Evolutionary conservation across 2,113 vertebrate genomes (phyloP).

Genomic region (Dascyllus trimaculatus): DNA sequence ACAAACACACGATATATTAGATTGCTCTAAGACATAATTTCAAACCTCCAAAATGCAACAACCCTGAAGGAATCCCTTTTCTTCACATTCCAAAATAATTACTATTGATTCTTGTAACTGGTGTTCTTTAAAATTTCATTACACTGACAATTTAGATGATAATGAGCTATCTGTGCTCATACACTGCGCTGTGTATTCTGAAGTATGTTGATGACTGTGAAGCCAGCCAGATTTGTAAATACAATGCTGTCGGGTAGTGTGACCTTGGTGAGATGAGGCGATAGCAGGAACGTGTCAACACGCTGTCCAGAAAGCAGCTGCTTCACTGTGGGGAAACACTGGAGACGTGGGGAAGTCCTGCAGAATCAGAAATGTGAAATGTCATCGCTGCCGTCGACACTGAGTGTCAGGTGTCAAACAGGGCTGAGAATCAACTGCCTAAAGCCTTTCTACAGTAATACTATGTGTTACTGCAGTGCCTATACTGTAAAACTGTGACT

Average conservation of each 20-base stretch:
- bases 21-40: slow-evolving; percentile 23
- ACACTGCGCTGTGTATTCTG: neutral
- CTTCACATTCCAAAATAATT: slow-evolving; percentile 38
- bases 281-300: neutral
- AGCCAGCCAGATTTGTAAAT: neutral
- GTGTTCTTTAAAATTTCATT: slow-evolving; percentile 26
- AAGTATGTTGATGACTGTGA: neutral
- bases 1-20: neutral
- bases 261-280: slow-evolving; percentile 22
- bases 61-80: slow-evolving; percentile 19
- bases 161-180: slow-evolving; percentile 20
- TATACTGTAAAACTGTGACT: neutral
- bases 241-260: neutral
- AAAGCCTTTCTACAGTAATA: neutral
- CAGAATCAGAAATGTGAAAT: neutral
- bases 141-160: slow-evolving; percentile 11
- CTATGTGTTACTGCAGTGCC: neutral
- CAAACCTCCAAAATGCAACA: slow-evolving; percentile 22
- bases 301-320: slow-evolving; percentile 21
- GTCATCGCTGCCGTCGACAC: no score
- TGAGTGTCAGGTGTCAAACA: neutral
- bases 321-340: slow-evolving; percentile 4
- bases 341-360: neutral
- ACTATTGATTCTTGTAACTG: slow-evolving; percentile 46
- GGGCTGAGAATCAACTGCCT: neutral